phyloP scores from a whole-genome alignment of 2,113 vertebrate genomes.

The Sakesphorus luctuosus region DNA sequence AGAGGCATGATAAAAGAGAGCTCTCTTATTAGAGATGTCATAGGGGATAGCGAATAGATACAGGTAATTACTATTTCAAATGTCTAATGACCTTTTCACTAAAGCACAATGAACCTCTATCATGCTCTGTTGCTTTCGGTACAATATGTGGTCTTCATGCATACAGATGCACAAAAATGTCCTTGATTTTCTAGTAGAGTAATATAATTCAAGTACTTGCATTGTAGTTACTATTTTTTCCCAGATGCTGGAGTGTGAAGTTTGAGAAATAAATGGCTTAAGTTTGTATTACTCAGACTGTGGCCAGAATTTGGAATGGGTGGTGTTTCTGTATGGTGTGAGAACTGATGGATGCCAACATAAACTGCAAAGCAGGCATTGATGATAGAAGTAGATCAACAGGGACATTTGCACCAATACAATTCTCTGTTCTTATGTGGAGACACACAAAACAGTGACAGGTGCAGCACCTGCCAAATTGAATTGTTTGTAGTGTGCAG shows the following conservation, averaged over 20 bases:
- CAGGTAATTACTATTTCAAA: conserved; percentile 9
- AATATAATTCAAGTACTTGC: neutral
- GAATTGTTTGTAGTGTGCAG: conserved; percentile 48
- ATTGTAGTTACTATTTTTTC: neutral
- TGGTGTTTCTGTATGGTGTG: neutral
- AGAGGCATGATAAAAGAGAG: neutral
- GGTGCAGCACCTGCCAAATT: conserved; percentile 38
- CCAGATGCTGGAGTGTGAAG: neutral
- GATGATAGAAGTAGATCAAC: neutral
- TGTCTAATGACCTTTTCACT: conserved; percentile 33
- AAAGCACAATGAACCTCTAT: neutral
- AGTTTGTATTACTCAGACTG: neutral
- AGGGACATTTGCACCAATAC: neutral
- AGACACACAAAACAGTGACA: neutral
- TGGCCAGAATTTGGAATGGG: neutral
- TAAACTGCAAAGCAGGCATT: neutral
- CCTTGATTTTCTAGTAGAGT: neutral
- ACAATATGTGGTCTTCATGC: neutral
- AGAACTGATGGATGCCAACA: neutral
- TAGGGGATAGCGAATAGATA: neutral
- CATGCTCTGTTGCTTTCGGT: neutral
- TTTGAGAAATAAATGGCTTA: neutral
- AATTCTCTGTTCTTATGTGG: conserved; percentile 20
- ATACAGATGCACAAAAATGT: neutral
- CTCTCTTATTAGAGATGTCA: neutral